Percentiles rank a stretch among this genome's conserved stretches.
Evolutionary conservation across 2,797 vertebrate genomes (phyloP).

Genomic region (Catostomus latipinnis): DNA sequence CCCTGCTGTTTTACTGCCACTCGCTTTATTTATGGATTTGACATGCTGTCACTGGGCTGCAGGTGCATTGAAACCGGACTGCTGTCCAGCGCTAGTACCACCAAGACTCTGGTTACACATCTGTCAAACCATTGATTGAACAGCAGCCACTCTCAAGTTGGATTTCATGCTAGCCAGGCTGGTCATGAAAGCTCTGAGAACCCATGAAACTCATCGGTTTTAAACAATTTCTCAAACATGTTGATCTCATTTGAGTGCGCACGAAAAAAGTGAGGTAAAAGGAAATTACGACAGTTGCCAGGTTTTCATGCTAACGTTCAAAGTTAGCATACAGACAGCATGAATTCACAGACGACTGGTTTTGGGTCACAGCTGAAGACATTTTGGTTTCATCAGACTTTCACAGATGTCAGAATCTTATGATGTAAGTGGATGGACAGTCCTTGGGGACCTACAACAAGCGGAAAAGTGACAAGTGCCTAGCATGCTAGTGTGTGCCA

Average conservation of each 20-base stretch:
- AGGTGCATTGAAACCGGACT: background rate
- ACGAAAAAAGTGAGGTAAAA: too few species aligned
- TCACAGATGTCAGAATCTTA: constrained; percentile 76
- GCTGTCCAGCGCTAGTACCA: background rate
- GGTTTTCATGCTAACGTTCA: background rate
- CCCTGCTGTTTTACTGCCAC: constrained; percentile 51
- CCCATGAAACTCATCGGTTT: too few species aligned
- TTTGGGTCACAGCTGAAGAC: constrained; percentile 76
- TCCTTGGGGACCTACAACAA: constrained; percentile 70
- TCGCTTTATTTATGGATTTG: constrained; percentile 56
- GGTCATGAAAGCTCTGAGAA: background rate
- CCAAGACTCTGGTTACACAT: background rate
- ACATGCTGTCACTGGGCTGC: constrained; percentile 41
- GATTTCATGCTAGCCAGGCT: background rate
- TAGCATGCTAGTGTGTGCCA: constrained; percentile 5
- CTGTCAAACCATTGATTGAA: background rate
- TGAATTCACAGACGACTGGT: constrained; percentile 53
- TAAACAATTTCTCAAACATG: too few species aligned
- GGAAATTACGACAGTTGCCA: background rate
- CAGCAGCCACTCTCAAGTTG: background rate
- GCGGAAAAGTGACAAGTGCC: constrained; percentile 51
- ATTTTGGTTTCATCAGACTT: constrained; percentile 74
- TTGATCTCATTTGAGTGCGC: too few species aligned
- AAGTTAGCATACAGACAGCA: background rate
- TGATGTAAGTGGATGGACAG: constrained; percentile 71